Evolutionary conservation across 53 echinoderm and acorn worm genomes (phyloP).

Genomic region (Paracentrotus lividus): DNA sequence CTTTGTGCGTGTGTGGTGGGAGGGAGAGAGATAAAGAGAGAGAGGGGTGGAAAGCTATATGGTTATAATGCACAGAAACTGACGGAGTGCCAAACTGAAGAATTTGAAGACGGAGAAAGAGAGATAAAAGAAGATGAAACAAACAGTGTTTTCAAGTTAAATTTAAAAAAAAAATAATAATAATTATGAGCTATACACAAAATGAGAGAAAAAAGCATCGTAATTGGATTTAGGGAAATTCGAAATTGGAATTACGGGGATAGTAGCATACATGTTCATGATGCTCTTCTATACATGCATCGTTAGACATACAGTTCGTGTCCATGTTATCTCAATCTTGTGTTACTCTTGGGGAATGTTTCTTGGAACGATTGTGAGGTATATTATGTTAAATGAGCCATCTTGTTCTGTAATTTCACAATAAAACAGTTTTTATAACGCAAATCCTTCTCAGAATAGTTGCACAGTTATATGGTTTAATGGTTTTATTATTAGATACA

Average conservation of each 20-base stretch:
- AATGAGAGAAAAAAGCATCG: not conserved
- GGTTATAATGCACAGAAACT: too few species aligned
- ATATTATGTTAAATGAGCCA: constrained; percentile 32
- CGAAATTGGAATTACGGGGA: too few species aligned
- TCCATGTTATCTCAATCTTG: not conserved
- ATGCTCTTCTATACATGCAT: not conserved
- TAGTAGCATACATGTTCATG: not conserved
- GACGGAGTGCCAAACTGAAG: too few species aligned
- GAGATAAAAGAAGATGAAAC: too few species aligned
- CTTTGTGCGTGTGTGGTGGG: too few species aligned
- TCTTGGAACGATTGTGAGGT: constrained; percentile 7
- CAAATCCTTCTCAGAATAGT: not conserved
- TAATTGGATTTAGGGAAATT: not conserved
- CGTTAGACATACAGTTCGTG: not conserved
- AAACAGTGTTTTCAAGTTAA: too few species aligned
- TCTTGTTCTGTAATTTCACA: not conserved
- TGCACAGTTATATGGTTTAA: not conserved
- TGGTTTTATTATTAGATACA: not conserved
- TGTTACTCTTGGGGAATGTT: not conserved
- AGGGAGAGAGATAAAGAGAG: not conserved
- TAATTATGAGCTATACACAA: too few species aligned
- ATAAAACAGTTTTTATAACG: not conserved
- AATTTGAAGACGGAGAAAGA: too few species aligned
- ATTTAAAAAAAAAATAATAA: too few species aligned
- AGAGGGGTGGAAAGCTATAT: too few species aligned